These are phyloP conservation scores for Calidris pugnax DNA, from an alignment of 2,113 vertebrate genomes.

Conservation along the genomic window DNA sequence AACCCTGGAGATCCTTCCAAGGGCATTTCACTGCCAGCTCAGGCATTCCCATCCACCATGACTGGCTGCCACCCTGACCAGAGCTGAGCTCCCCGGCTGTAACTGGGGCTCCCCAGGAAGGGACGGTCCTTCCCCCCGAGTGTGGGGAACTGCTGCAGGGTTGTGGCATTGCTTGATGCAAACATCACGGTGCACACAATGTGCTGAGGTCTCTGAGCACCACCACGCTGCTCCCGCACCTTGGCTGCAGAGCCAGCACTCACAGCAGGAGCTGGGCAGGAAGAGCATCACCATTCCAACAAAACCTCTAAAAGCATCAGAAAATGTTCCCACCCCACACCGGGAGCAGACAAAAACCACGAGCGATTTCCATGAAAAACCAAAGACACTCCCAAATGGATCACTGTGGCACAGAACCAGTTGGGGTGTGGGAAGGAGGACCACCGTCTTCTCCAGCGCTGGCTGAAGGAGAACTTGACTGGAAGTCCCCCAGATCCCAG, in stretches of 20 bases:
- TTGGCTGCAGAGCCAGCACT: not conserved
- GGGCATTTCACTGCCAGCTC: not conserved
- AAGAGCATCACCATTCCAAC: not conserved
- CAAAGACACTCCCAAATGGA: not conserved
- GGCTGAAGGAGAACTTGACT: not conserved
- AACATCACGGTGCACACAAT: accelerated
- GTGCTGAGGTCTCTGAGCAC: not conserved
- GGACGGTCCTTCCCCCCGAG: not conserved
- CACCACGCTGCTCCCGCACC: not conserved
- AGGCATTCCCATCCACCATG: not conserved
- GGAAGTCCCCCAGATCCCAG: not conserved
- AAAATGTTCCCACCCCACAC: not conserved
- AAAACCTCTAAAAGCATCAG: not conserved
- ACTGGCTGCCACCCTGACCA: not conserved
- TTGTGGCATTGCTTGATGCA: not conserved
- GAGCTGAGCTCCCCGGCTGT: not conserved
- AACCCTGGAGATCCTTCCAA: not conserved
- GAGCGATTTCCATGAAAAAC: not conserved
- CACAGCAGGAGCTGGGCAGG: not conserved
- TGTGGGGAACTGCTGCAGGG: accelerated
- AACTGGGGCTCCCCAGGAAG: not conserved
- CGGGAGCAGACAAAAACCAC: not conserved
- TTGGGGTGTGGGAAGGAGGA: not conserved
- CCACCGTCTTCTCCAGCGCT: not conserved
- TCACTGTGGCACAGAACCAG: not conserved